Percentiles rank a stretch among this genome's conserved stretches.
phyloP scores from a whole-genome alignment of 2,888 invertebrate genomes.

The Athalia rosae region DNA sequence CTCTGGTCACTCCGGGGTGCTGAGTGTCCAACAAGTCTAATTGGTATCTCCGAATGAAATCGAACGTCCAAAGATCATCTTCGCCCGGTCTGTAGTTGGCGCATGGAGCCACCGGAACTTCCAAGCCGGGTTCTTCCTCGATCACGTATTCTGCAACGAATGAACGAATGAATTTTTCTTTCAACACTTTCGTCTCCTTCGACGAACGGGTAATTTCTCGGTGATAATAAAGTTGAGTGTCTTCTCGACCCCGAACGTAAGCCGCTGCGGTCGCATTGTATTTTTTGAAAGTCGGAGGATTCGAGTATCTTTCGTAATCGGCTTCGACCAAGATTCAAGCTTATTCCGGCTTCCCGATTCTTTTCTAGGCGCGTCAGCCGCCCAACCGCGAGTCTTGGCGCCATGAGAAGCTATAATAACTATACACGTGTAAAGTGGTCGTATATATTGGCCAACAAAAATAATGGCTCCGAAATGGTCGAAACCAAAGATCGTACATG shows the following conservation, averaged over 20 bases:
- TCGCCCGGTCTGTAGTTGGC: conserved; percentile 80
- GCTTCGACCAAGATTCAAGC: neutral
- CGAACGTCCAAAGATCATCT: conserved; percentile 87
- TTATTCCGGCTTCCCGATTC: conserved; percentile 8
- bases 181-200: too few species aligned
- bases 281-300: conserved; percentile 22
- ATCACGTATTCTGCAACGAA: conserved; percentile 50
- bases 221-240: neutral
- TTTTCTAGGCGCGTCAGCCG: neutral
- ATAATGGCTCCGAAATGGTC: neutral
- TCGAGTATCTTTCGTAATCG: conserved; percentile 15
- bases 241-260: neutral
- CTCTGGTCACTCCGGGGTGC: conserved; percentile 81
- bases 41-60: conserved; percentile 86
- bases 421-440: neutral
- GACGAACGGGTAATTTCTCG: neutral
- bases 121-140: conserved; percentile 51
- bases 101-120: conserved; percentile 72
- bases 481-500: conserved; percentile 15
- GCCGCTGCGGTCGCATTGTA: neutral
- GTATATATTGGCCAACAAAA: conserved; percentile 7
- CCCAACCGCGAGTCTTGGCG: conserved; percentile 21
- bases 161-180: neutral
- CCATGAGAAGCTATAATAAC: neutral
- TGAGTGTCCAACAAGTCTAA: conserved; percentile 79